Evolutionary conservation across 2,797 vertebrate species (phyloP).

Genomic region (Gila robusta): DNA sequence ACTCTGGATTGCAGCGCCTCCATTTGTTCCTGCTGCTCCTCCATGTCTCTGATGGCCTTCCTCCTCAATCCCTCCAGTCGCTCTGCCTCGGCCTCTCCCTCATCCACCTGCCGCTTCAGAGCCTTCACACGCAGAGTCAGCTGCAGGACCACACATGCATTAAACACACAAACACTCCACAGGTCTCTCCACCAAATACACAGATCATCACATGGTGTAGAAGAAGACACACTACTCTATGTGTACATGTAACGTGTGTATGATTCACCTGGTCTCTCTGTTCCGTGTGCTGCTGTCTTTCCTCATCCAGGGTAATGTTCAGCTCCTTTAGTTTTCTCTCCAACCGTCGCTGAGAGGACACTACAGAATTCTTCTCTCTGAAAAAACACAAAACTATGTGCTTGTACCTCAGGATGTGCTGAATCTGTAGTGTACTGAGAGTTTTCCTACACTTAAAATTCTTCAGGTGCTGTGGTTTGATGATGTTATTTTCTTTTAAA

Average conservation of each 20-base stretch:
- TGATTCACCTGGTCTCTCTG: conserved; percentile 88
- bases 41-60: conserved; percentile 90
- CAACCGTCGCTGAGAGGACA: conserved; percentile 87
- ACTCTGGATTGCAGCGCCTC: conserved; percentile 88
- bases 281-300: conserved; percentile 86
- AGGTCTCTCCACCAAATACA: neutral
- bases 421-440: neutral
- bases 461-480: neutral
- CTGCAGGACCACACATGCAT: conserved; percentile 70
- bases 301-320: conserved; percentile 90
- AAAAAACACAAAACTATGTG: conserved; percentile 1
- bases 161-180: neutral
- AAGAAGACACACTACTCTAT: neutral
- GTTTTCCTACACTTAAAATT: neutral
- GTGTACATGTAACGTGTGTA: neutral
- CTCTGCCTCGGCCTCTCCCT: conserved; percentile 93
- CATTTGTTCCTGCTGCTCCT: conserved; percentile 91
- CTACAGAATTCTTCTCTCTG: conserved; percentile 86
- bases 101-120: conserved; percentile 96
- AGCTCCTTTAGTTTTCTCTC: conserved; percentile 95
- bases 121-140: conserved; percentile 90
- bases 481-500: neutral
- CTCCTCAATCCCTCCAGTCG: conserved; percentile 86
- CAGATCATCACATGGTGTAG: neutral
- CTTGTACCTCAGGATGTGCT: neutral